phyloP scores from a whole-genome alignment of 2,797 vertebrate species.

The Eulemur mongoz region DNA sequence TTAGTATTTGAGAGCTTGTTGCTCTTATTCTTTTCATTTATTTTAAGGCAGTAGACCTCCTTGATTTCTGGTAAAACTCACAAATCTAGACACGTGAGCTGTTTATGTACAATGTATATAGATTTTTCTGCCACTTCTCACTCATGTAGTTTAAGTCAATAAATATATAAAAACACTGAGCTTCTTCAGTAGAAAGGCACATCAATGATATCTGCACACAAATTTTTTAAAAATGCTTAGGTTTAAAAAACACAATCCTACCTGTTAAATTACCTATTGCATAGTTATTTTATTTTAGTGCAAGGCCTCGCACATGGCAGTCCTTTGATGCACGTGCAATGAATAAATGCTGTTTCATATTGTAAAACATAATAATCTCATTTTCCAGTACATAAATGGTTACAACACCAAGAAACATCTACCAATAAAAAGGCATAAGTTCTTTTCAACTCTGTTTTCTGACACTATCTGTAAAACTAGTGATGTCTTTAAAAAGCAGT shows the following conservation, averaged over 20 bases:
- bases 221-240: not conserved
- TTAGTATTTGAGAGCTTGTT: not conserved
- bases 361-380: not conserved
- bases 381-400: not conserved
- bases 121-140: not conserved
- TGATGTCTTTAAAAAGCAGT: not conserved
- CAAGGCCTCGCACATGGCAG: not conserved
- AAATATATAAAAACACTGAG: not conserved
- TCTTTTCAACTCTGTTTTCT: not conserved
- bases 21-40: not conserved
- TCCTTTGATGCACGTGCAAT: not conserved
- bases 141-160: not conserved
- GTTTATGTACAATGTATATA: not conserved
- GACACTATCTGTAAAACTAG: not conserved
- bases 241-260: not conserved
- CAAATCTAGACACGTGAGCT: not conserved
- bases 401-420: not conserved
- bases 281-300: not conserved
- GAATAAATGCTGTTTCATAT: not conserved
- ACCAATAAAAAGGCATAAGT: not conserved
- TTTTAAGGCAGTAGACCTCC: not conserved
- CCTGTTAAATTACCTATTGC: not conserved
- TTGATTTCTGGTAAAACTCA: constrained; percentile 12
- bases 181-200: not conserved
- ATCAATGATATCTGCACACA: not conserved